phyloP scores from a whole-genome alignment of 2,797 vertebrate genomes.

The Acomys russatus region DNA sequence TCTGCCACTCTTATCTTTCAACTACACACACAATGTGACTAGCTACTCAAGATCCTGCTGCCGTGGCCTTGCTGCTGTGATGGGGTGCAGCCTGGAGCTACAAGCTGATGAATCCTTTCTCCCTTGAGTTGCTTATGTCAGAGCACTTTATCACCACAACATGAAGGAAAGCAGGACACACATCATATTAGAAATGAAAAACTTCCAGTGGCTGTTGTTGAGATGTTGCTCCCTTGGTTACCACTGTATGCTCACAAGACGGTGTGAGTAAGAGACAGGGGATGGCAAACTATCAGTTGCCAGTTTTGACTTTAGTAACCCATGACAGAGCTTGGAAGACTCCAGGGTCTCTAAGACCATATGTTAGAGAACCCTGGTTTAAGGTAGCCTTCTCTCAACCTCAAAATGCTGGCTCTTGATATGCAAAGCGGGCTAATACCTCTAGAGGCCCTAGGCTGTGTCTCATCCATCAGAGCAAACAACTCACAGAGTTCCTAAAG shows the following conservation, averaged over 20 bases:
- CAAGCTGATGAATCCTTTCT: neutral
- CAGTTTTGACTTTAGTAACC: neutral
- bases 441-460: neutral
- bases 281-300: neutral
- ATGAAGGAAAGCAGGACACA: neutral
- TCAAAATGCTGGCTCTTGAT: neutral
- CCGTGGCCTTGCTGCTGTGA: neutral
- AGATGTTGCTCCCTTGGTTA: neutral
- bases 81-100: neutral
- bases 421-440: neutral
- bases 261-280: neutral
- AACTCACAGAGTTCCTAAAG: neutral
- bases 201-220: neutral
- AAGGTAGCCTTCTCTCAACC: neutral
- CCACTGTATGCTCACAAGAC: neutral
- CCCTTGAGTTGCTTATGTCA: neutral
- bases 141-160: neutral
- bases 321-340: neutral
- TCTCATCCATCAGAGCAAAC: neutral
- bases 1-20: neutral
- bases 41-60: too few relatives aligned
- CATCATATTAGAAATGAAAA: neutral
- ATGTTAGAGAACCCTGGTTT: neutral
- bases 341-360: neutral
- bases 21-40: neutral